phyloP scores from a whole-genome alignment of 2,113 vertebrate species.

The Isichthys henryi region DNA sequence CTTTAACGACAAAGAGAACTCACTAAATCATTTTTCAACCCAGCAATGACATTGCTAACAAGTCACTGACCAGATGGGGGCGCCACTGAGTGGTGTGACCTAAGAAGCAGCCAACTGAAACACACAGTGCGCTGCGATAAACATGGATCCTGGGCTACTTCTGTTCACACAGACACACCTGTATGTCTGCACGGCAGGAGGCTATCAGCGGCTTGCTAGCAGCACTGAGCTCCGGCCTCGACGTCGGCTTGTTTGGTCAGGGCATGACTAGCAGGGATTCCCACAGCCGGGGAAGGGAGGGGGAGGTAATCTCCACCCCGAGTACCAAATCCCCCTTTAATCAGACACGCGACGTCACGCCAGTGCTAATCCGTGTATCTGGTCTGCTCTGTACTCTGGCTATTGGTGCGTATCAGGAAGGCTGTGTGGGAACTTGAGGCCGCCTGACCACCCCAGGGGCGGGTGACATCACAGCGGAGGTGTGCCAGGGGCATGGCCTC shows the following conservation, averaged over 20 bases:
- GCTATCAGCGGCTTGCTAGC: neutral
- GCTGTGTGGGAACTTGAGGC: neutral
- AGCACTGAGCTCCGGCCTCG: neutral
- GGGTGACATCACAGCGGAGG: constrained; percentile 3
- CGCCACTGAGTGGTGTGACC: neutral
- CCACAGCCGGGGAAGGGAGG: constrained; percentile 9
- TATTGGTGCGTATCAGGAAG: neutral
- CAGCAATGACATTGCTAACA: neutral
- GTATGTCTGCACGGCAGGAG: neutral
- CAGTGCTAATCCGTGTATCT: constrained; percentile 28
- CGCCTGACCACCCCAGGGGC: neutral
- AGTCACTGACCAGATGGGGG: neutral
- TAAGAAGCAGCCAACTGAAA: neutral
- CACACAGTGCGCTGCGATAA: neutral
- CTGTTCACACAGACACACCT: neutral
- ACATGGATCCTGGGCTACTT: neutral
- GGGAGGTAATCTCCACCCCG: constrained; percentile 14
- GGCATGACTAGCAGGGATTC: neutral
- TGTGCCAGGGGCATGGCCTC: neutral
- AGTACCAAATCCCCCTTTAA: constrained; percentile 29
- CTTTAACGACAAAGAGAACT: neutral
- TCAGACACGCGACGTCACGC: constrained; percentile 16
- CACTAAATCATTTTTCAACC: neutral
- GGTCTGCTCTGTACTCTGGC: neutral
- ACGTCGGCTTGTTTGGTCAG: neutral